A percentile compares a stretch with the other conserved stretches of the same genome.
Conservation (phyloP, 2,888 invertebrate genomes). For the Leucophenga maculata region DNA sequence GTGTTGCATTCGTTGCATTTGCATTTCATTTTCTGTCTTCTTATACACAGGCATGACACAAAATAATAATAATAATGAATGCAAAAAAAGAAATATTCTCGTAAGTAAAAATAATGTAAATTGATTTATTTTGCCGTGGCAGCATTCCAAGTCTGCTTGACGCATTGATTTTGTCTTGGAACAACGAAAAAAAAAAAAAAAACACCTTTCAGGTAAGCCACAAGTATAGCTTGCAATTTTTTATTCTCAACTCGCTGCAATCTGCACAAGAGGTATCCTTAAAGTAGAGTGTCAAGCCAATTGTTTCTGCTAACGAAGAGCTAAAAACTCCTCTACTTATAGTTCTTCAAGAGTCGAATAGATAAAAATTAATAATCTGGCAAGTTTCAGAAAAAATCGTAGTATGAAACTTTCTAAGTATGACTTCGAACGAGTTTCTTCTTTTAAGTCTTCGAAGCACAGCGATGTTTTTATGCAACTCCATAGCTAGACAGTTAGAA, state of each 20-base stretch:
- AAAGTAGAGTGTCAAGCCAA: too few relatives aligned
- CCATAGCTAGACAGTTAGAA: too few relatives aligned
- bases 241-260: background rate
- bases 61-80: conserved; percentile 44
- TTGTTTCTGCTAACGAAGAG: too few relatives aligned
- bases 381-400: too few relatives aligned
- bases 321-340: too few relatives aligned
- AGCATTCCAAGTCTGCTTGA: background rate
- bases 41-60: conserved; percentile 21
- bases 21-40: conserved; percentile 51
- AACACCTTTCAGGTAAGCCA: conserved; percentile 17
- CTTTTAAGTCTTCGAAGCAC: too few relatives aligned
- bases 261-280: too few relatives aligned
- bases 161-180: background rate
- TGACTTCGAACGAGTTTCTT: too few relatives aligned
- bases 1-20: conserved; percentile 57
- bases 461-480: too few relatives aligned
- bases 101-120: conserved; percentile 50
- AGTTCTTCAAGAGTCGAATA: too few relatives aligned
- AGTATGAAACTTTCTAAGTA: too few relatives aligned
- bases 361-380: too few relatives aligned
- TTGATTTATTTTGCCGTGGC: conserved; percentile 58
- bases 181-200: conserved; percentile 40
- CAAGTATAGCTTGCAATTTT: conserved; percentile 2
- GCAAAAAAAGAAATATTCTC: conserved; percentile 17